phyloP scores from a whole-genome alignment of 1,140 invertebrate species.

The Drosophila setifemur region DNA sequence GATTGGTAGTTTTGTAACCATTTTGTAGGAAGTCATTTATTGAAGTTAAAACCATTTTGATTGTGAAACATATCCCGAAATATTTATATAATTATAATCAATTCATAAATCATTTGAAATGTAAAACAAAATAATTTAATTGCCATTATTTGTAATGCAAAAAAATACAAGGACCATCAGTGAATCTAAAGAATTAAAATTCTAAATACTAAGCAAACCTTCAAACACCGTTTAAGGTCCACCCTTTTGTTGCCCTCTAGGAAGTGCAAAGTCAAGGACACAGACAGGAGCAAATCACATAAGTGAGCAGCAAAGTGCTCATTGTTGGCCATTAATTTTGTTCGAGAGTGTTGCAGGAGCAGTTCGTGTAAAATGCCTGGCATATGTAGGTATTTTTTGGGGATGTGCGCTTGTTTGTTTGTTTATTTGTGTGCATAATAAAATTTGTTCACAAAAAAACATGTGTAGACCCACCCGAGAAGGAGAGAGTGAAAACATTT shows the following conservation, averaged over 20 bases:
- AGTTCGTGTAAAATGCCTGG: conserved; percentile 49
- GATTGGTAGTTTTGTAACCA: no score
- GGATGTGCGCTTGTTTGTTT: conserved; percentile 25
- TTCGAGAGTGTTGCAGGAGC: conserved; percentile 34
- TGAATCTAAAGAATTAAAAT: no score
- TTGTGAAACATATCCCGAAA: no score
- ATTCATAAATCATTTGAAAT: no score
- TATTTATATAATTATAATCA: no score
- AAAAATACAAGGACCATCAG: no score
- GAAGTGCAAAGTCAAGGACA: conserved; percentile 14
- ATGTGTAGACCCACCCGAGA: conserved; percentile 61
- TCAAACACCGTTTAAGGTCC: background rate
- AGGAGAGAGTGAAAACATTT: conserved; percentile 63
- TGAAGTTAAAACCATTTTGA: no score
- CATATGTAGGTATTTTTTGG: conserved; percentile 55
- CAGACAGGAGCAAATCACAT: background rate
- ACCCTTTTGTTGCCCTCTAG: background rate
- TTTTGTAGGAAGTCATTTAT: no score
- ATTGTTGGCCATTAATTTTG: conserved; percentile 32
- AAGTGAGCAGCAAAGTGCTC: conserved; percentile 2
- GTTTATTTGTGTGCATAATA: conserved; percentile 73
- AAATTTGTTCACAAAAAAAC: conserved; percentile 71
- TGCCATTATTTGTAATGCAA: no score
- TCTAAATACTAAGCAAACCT: no score
- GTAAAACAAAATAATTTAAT: no score